Percentiles rank a stretch among this genome's conserved stretches.
Conservation (phyloP, 2,888 invertebrate genomes). For the Tiliacea citrago region DNA sequence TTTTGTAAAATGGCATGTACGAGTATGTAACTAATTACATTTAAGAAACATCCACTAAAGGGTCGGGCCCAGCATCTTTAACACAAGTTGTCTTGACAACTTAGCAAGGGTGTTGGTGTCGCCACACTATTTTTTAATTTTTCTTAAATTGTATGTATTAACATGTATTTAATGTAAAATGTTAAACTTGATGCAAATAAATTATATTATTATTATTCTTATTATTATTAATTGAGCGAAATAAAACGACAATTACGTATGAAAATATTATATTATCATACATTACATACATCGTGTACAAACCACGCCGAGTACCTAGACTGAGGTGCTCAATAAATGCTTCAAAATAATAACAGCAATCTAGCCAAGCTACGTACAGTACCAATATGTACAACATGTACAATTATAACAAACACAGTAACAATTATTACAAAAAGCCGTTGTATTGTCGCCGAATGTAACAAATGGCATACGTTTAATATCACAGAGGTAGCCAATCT, state of each 20-base stretch:
- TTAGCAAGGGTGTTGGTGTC: too few relatives aligned
- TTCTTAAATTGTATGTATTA: too few relatives aligned
- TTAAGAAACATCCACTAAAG: too few relatives aligned
- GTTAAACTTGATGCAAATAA: too few relatives aligned
- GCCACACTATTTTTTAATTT: too few relatives aligned
- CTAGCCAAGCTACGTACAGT: constrained; percentile 78
- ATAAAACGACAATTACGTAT: constrained; percentile 66
- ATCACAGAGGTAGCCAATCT: constrained; percentile 81
- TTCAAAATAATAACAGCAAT: constrained; percentile 77
- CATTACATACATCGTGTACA: constrained; percentile 83
- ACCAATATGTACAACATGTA: constrained; percentile 68
- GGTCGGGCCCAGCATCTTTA: too few relatives aligned
- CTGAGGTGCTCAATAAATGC: constrained; percentile 80
- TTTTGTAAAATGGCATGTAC: too few relatives aligned
- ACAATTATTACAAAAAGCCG: constrained; percentile 70
- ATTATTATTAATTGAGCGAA: not conserved
- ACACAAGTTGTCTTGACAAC: too few relatives aligned
- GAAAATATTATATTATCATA: constrained; percentile 86
- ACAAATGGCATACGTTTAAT: constrained; percentile 72
- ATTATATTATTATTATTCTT: too few relatives aligned
- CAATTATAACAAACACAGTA: constrained; percentile 68
- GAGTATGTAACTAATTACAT: too few relatives aligned
- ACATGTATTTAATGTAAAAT: too few relatives aligned
- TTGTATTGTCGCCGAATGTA: constrained; percentile 71
- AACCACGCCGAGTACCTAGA: constrained; percentile 78